phyloP scores from a whole-genome alignment of 2,797 vertebrate species.

The Adrianichthys oophorus region DNA sequence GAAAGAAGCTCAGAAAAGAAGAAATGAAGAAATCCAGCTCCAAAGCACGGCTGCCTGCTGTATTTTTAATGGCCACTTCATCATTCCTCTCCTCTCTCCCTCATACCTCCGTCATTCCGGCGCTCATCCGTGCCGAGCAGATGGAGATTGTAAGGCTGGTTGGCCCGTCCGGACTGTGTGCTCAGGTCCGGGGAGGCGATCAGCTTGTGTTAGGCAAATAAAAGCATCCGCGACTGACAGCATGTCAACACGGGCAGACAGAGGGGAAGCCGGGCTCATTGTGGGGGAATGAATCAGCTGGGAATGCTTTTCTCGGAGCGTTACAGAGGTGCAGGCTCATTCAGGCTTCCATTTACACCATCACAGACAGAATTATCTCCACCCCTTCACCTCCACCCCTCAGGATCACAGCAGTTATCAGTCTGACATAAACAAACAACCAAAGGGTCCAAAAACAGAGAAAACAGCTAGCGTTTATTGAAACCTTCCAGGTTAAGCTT shows the following conservation, averaged over 20 bases:
- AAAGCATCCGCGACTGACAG: constrained; percentile 70
- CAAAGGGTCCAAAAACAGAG: constrained; percentile 18
- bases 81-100: constrained; percentile 62
- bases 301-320: constrained; percentile 56
- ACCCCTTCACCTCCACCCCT: constrained; percentile 44
- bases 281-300: constrained; percentile 61
- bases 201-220: constrained; percentile 65
- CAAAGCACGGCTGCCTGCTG: constrained; percentile 65
- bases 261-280: constrained; percentile 52
- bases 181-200: constrained; percentile 54
- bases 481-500: too few relatives aligned
- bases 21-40: constrained; percentile 22
- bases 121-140: constrained; percentile 66
- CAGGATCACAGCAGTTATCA: constrained; percentile 50
- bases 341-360: constrained; percentile 80
- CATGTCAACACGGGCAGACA: constrained; percentile 68
- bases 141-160: constrained; percentile 80
- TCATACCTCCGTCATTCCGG: constrained; percentile 43
- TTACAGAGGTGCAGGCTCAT: constrained; percentile 48
- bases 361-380: constrained; percentile 81
- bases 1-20: constrained; percentile 5
- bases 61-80: constrained; percentile 83
- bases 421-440: constrained; percentile 56
- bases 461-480: neutral
- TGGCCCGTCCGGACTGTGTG: constrained; percentile 74